Conservation (phyloP, 2,888 invertebrate genomes). For the Flabesymbios commensalis region DNA sequence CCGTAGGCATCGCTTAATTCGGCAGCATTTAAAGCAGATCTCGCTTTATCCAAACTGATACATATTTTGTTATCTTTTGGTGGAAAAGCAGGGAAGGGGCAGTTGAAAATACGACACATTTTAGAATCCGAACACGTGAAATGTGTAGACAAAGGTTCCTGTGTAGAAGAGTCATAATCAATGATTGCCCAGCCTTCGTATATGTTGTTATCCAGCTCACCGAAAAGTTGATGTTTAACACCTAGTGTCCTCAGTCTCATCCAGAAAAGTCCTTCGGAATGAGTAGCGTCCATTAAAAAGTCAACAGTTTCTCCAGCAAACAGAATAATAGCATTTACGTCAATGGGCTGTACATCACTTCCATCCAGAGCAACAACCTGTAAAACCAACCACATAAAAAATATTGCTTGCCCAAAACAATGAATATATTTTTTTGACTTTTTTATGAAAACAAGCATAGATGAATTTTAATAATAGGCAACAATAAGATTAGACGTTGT, state of each 20-base stretch:
- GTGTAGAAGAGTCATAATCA: background rate
- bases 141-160: background rate
- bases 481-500: no score
- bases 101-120: slow-evolving; percentile 10
- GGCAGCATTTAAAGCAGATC: background rate
- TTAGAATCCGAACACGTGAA: background rate
- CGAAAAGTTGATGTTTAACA: background rate
- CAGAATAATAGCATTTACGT: slow-evolving; percentile 6
- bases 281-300: slow-evolving; percentile 39
- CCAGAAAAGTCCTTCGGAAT: slow-evolving; percentile 42
- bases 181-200: slow-evolving; percentile 9
- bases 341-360: slow-evolving; percentile 36
- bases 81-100: slow-evolving; percentile 2
- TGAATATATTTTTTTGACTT: no score
- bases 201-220: background rate
- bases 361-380: slow-evolving; percentile 44
- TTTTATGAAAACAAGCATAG: no score
- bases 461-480: no score
- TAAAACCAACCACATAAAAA: no score
- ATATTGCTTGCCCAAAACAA: no score
- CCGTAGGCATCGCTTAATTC: background rate
- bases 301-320: slow-evolving; percentile 44
- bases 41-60: background rate
- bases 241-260: slow-evolving; percentile 39
- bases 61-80: background rate